Evolutionary conservation across 30 jellyfish, hydroid and myxozoan genomes (phyloP), one percentile per base, ranked within the genome.

Genomic region (Turritopsis rubra): DNA sequence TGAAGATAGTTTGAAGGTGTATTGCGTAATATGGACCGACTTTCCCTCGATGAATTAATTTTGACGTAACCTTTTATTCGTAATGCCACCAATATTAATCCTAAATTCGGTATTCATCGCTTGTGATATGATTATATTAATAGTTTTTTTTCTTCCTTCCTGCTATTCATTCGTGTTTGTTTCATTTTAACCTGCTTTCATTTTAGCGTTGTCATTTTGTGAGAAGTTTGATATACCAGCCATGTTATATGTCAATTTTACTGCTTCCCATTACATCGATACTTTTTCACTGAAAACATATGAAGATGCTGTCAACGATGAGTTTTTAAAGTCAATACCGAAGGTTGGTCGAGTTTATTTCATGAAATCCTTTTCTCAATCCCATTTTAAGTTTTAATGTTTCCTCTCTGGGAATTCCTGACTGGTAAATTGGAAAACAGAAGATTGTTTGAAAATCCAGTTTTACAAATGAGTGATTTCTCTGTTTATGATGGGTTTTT

Each of bases 231-330:
- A 79, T 23, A 65, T 85, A 1, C 75, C 93, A 1, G 93, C 93
- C 18, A 75, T 86, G 4, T 54, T 90, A 65, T 90, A 90, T 80
- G 78, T 90, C 5, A 52, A 82, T 77, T 91, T 65, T 18, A 83
- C 93, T 16, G 95, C 86, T 72, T 81, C 95, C 0, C 82, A 81
- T 29, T 75, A 65, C 66, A 83, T 90, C 53, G 97, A 90, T 71
- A 92, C 86, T 23, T 82, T 71, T 73, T 84, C 97, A 18, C 86
- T 90, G 73, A 90, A 90, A 72, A 82, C 95, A 18, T 90, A 76
- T 68, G 84, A 88, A 30, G 90, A 95, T 0, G 54, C 86, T 7
- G 83, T 90, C 23, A 78, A 79, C 16, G 97, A 90, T 29, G 92
- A 54, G 21, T 19, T 29, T 23, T 74, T 90, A 75, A 53, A 75